Conservation (phyloP, 2,797 vertebrate genomes). For the Antrozous pallidus region DNA sequence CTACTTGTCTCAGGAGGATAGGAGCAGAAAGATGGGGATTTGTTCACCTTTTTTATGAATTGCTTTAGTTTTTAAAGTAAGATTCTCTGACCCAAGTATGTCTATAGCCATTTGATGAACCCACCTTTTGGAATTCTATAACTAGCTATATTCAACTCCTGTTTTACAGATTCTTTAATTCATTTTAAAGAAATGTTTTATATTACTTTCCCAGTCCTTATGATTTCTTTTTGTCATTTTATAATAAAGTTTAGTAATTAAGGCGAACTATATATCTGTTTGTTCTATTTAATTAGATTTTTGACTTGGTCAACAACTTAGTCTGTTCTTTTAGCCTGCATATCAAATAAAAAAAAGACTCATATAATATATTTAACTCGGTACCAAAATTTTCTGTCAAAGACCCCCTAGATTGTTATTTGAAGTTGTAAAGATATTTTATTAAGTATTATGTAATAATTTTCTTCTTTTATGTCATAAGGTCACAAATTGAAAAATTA, state of each 20-base stretch:
- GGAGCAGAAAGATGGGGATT: not conserved
- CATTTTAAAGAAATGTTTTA: not conserved
- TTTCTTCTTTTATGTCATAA: not conserved
- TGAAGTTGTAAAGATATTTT: not conserved
- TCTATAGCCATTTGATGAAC: not conserved
- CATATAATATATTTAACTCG: not conserved
- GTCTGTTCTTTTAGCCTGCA: not conserved
- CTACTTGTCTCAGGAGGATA: not conserved
- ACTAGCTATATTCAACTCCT: not conserved
- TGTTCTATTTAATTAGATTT: not conserved
- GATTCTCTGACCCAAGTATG: not conserved
- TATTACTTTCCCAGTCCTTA: not conserved
- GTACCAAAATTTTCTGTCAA: not conserved
- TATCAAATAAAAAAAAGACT: conserved; percentile 28
- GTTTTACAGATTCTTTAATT: not conserved
- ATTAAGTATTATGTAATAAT: not conserved
- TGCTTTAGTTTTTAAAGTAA: conserved; percentile 1
- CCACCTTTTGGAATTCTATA: not conserved
- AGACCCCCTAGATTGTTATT: not conserved
- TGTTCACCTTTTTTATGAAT: not conserved
- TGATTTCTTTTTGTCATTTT: conserved; percentile 8
- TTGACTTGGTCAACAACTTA: not conserved
- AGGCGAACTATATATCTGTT: not conserved
- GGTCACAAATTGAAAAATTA: not conserved
- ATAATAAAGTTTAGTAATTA: not conserved